Percentiles rank a stretch among this genome's conserved stretches.
These are phyloP conservation scores for Stictonetta naevosa DNA, from an alignment of 2,113 vertebrate species.

Conservation along the genomic window DNA sequence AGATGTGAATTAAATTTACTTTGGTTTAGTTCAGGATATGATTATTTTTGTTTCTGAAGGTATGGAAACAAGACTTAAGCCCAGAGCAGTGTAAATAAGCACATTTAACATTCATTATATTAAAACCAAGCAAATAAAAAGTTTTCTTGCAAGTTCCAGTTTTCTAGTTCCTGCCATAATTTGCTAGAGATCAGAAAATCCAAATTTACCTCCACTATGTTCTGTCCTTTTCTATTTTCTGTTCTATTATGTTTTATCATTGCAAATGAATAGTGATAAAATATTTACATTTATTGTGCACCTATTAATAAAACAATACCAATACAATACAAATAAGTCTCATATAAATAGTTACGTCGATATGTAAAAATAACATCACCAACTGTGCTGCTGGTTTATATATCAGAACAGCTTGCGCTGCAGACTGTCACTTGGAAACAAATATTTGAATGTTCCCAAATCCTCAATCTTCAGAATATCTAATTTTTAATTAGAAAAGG, in stretches of 20 bases:
- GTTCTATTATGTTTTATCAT: neutral
- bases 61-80: neutral
- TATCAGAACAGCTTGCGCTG: constrained; percentile 10
- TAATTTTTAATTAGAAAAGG: constrained; percentile 82
- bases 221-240: neutral
- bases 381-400: neutral
- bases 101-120: neutral
- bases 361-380: neutral
- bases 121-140: neutral
- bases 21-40: neutral
- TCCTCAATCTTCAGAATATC: constrained; percentile 75
- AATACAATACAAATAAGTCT: neutral
- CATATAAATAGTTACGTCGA: neutral
- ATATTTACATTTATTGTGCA: neutral
- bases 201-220: neutral
- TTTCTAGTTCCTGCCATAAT: neutral
- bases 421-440: constrained; percentile 58
- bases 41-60: neutral
- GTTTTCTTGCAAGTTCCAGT: neutral
- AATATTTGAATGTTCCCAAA: constrained; percentile 58
- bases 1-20: neutral
- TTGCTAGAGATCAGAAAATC: neutral
- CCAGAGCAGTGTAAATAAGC: neutral
- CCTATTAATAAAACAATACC: neutral
- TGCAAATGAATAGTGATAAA: neutral